Percentiles rank a stretch among this genome's conserved stretches.
Evolutionary conservation across 2,797 vertebrate genomes (phyloP).

Genomic region (Helostoma temminkii): DNA sequence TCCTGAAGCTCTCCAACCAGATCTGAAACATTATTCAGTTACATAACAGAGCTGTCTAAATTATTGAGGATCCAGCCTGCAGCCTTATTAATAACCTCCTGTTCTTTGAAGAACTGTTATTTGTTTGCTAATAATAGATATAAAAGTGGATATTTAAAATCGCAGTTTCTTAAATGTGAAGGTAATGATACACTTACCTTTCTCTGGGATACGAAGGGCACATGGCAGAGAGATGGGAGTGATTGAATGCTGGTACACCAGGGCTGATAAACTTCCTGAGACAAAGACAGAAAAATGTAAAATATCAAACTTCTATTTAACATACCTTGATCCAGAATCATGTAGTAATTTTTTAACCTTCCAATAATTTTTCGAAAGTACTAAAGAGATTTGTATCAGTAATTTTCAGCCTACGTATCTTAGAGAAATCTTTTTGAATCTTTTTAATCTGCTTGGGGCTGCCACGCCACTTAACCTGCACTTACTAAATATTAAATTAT

Average conservation of each 20-base stretch:
- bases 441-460: too few species aligned
- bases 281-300: slow-evolving; percentile 16
- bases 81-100: not conserved
- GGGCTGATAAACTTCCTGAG: slow-evolving; percentile 91
- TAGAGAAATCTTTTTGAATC: too few species aligned
- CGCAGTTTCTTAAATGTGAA: not conserved
- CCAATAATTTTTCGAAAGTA: too few species aligned
- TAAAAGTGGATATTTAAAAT: not conserved
- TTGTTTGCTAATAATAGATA: not conserved
- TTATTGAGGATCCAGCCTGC: not conserved
- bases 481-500: not conserved
- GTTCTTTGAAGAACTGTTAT: not conserved
- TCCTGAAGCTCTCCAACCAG: slow-evolving; percentile 88
- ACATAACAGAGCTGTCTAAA: not conserved
- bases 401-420: too few species aligned
- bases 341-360: too few species aligned
- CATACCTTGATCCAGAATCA: too few species aligned
- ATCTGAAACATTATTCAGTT: slow-evolving; percentile 80
- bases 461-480: not conserved
- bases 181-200: slow-evolving; percentile 78
- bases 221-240: slow-evolving; percentile 93
- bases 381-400: too few species aligned
- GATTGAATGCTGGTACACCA: slow-evolving; percentile 95
- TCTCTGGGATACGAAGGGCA: slow-evolving; percentile 88
- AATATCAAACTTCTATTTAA: too few species aligned